Evolutionary conservation across 1,140 invertebrate species (phyloP).

Genomic region (Diorhabda elongata): DNA sequence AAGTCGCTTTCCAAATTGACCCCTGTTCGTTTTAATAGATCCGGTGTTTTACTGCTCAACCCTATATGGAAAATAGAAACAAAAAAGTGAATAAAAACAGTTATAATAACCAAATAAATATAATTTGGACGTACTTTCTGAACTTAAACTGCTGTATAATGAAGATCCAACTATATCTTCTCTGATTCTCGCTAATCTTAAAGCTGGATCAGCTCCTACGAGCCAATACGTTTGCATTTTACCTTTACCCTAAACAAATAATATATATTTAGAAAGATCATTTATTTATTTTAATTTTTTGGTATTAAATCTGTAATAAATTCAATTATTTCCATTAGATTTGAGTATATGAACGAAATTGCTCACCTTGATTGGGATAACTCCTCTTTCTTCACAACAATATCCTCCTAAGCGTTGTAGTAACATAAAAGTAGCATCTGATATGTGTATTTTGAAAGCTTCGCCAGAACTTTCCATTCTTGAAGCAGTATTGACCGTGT

Average conservation of each 20-base stretch:
- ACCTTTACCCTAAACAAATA: constrained; percentile 61
- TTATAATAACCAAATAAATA: too few relatives aligned
- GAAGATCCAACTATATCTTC: constrained; percentile 42
- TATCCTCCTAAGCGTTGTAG: constrained; percentile 67
- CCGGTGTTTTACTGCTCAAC: constrained; percentile 42
- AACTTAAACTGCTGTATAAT: constrained; percentile 42
- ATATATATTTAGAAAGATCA: too few relatives aligned
- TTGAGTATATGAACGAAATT: background rate
- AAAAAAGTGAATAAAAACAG: too few relatives aligned
- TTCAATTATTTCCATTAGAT: background rate
- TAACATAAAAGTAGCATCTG: constrained; percentile 59
- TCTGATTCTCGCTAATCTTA: constrained; percentile 39
- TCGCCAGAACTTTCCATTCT: constrained; percentile 68
- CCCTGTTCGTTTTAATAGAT: constrained; percentile 36
- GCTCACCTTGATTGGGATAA: constrained; percentile 66
- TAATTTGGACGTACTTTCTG: constrained; percentile 36
- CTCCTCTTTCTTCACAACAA: constrained; percentile 62
- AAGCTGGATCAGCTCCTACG: constrained; percentile 55
- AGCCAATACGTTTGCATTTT: constrained; percentile 76
- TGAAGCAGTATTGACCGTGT: constrained; percentile 77
- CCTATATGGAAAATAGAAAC: constrained; percentile 27
- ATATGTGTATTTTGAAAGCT: constrained; percentile 70
- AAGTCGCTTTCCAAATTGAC: constrained; percentile 20
- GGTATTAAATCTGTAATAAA: too few relatives aligned
- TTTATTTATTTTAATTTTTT: too few relatives aligned